Conservation (phyloP, 2,888 invertebrate genomes). For the Philonicus albiceps region DNA sequence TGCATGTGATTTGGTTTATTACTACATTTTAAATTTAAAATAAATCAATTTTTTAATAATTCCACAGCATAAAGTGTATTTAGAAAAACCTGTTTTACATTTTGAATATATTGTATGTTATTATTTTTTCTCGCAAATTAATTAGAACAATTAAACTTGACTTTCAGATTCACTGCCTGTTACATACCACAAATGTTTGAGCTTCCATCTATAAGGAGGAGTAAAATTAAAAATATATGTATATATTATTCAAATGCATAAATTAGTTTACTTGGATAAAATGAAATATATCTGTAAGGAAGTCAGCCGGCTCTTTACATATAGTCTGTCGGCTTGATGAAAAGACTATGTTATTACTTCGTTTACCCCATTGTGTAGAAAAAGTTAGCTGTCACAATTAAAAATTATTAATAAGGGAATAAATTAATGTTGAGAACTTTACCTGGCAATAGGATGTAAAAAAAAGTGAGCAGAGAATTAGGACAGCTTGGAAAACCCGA, state of each 20-base stretch:
- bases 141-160: background rate
- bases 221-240: background rate
- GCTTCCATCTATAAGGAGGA: background rate
- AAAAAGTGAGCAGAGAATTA: background rate
- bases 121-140: background rate
- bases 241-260: background rate
- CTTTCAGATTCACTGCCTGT: background rate
- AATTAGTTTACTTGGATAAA: background rate
- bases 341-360: background rate
- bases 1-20: too few species aligned
- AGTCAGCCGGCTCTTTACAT: background rate
- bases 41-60: background rate
- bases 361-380: background rate
- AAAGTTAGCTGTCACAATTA: background rate
- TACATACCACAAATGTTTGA: background rate
- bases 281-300: background rate
- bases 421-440: background rate
- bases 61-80: background rate
- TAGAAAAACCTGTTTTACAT: background rate
- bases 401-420: background rate
- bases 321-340: background rate
- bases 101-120: background rate
- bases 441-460: background rate
- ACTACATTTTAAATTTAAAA: background rate
- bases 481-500: background rate